Percentiles rank a stretch among this genome's conserved stretches.
These are phyloP conservation scores for Scaptomyza pallida DNA, from an alignment of 1,140 invertebrate genomes.

Conservation along the genomic window DNA sequence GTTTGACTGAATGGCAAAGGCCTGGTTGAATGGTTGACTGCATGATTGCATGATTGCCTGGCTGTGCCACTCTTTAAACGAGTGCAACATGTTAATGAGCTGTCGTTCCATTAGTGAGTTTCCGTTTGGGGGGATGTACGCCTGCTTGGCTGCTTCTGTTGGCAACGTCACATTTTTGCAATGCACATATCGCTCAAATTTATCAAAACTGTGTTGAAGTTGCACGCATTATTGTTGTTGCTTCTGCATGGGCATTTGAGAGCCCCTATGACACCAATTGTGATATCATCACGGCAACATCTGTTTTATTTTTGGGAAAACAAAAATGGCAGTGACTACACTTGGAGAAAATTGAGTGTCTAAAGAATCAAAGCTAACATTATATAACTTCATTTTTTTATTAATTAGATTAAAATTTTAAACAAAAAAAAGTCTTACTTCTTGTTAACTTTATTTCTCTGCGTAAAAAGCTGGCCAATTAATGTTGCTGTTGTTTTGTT, in stretches of 20 bases:
- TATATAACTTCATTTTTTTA: too few species aligned
- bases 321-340: too few species aligned
- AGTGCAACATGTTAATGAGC: slow-evolving; percentile 44
- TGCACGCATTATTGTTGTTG: not conserved
- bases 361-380: not conserved
- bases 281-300: slow-evolving; percentile 10
- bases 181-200: slow-evolving; percentile 27
- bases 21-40: slow-evolving; percentile 8
- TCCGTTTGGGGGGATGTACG: slow-evolving; percentile 2
- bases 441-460: too few species aligned
- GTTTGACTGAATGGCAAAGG: not conserved
- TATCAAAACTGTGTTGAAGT: slow-evolving; percentile 32
- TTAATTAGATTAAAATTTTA: not conserved
- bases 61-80: slow-evolving; percentile 12
- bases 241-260: slow-evolving; percentile 6
- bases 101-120: slow-evolving; percentile 28
- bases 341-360: too few species aligned
- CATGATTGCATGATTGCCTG: slow-evolving; percentile 11
- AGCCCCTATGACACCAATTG: slow-evolving; percentile 11
- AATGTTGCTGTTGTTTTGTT: slow-evolving; percentile 26
- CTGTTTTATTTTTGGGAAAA: slow-evolving; percentile 31
- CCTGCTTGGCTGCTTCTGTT: slow-evolving; percentile 6
- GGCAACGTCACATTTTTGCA: slow-evolving; percentile 14
- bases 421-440: too few species aligned
- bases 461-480: slow-evolving; percentile 13